Base-by-base conservation (phyloP, 2,113 vertebrate species). In the Gadus macrocephalus region DNA sequence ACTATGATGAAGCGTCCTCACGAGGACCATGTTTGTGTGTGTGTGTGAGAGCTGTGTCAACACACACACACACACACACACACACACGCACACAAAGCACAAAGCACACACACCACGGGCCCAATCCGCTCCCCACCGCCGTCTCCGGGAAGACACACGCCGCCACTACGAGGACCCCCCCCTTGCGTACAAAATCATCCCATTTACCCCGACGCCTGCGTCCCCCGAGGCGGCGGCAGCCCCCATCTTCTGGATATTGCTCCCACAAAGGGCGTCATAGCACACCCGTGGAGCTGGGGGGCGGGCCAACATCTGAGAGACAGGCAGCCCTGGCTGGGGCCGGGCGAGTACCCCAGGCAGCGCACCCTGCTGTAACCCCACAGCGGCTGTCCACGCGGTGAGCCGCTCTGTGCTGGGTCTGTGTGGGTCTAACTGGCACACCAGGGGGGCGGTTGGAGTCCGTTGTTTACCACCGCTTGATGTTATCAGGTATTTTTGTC, bases 141-240 rank as follows among this genome's bases (percentile, higher is more conserved):
- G 76, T 84, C 84, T 83, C 71, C 71, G 68, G 59, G 69, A 70
- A 64, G 76, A 76, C 82, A 76, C 76, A 72, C 67, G 77, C 66
- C 72, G 67, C 71, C 58, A 73, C 70, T 72, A 74, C 77, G 74
- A 65, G 38, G 20, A 38, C 71, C 68, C 70, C 31, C 31, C 69
- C 78, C 78, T 79, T 67, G 72, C 62, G 69, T 62, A 80, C 76
- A 75, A 82, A 83, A 84, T 85, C 79, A 76, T 66, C 82, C 78
- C 80, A 77, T 80, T 77, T 83, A 73, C 64, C 77, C 64, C 79
- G 70, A 59, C 79, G 62, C 70, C 31, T 5, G 31, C 1, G 31
- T 35, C 3, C 4, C 42, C 42, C 8, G 9, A 49, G 42, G 42
- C 42, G 8, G 42, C 42, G 8, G 8, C 42, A 49, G 42, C 42